Conservation (phyloP, 2,888 invertebrate genomes). For the Phyllotreta striolata region DNA sequence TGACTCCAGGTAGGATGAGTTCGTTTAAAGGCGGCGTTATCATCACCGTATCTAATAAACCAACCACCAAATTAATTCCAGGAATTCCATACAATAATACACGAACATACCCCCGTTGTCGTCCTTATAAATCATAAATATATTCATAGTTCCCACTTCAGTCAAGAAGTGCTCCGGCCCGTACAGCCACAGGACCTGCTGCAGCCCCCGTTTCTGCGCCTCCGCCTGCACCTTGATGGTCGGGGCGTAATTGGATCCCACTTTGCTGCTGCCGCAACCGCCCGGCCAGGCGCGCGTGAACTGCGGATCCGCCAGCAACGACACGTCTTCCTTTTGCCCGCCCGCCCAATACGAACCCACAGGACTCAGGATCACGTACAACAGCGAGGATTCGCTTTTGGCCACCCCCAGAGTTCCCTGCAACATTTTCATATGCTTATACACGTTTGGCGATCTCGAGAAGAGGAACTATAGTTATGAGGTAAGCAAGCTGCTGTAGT, state of each 20-base stretch:
- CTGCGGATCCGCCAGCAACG: conserved; percentile 90
- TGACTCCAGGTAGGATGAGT: conserved; percentile 94
- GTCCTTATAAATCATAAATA: conserved; percentile 88
- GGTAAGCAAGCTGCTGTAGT: too few species aligned
- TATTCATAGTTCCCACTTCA: conserved; percentile 99
- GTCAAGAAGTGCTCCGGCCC: conserved; percentile 93
- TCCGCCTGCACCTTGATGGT: conserved; percentile 85
- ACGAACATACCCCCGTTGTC: conserved; percentile 83
- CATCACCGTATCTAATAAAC: conserved; percentile 82
- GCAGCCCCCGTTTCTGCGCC: conserved; percentile 78
- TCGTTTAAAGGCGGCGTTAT: conserved; percentile 94
- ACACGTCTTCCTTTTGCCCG: conserved; percentile 70
- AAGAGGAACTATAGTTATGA: too few species aligned
- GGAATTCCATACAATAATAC: not conserved
- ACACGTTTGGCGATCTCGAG: too few species aligned
- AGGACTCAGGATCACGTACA: conserved; percentile 92
- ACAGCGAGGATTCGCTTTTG: conserved; percentile 83
- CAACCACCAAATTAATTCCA: not conserved
- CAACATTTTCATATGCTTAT: conserved; percentile 39
- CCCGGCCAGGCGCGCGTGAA: conserved; percentile 90
- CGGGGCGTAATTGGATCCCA: conserved; percentile 93
- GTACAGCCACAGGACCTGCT: conserved; percentile 96
- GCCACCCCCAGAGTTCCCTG: conserved; percentile 94
- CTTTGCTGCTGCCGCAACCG: conserved; percentile 93
- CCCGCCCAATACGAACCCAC: conserved; percentile 90